Evolutionary conservation across 2,888 invertebrate species (phyloP), one percentile per base, ranked within the genome.

Genomic region (Lasioglossum figueresi): DNA sequence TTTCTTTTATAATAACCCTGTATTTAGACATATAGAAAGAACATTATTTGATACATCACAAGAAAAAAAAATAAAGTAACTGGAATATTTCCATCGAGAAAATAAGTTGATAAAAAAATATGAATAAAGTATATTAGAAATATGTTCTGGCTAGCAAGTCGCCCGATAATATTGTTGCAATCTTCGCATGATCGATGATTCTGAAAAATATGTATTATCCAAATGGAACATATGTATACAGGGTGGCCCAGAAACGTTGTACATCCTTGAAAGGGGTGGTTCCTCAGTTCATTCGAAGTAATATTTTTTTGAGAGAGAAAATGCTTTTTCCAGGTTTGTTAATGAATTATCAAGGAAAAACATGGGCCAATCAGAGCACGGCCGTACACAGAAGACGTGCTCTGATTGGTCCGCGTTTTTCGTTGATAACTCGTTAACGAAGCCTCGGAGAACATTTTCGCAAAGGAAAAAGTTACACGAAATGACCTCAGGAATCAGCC

Each of bases 111-210:
- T 31, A 31, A 19, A 63, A 16, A 31, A 31, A 4, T 16, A 31
- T 31, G 31, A 31, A 63, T 2, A 16, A 63, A 31, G 12, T 27
- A 59, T 27, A 59, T 59, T 27, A 27, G 4, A 59, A 27, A 12
- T n/a, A 27, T 31, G 27, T 59, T 59, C 59, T 27, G 27, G 27
- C 27, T 59, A 59, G 14, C 27, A 14, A 14, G 59, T 27, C 59
- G 12, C 3, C 56, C 1, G 14, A 59, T 5, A 63, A 31, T 16
- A 31, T 31, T 31, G 66, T 68, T 37, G 68, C 23, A 37, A 68
- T 63, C 63, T 63, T 63, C 63, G 31, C 12, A 31, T 3, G 34
- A 37, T 68, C 68, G 68, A 40, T 70, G 70, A 70, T n/a, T 70
- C 40, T 40, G 70, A 70, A 70, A 37, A 40, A 40, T 12, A 40